Percentiles rank a stretch among this genome's conserved stretches.
Evolutionary conservation across 2,113 vertebrate species (phyloP).

Genomic region (Pagrus major): DNA sequence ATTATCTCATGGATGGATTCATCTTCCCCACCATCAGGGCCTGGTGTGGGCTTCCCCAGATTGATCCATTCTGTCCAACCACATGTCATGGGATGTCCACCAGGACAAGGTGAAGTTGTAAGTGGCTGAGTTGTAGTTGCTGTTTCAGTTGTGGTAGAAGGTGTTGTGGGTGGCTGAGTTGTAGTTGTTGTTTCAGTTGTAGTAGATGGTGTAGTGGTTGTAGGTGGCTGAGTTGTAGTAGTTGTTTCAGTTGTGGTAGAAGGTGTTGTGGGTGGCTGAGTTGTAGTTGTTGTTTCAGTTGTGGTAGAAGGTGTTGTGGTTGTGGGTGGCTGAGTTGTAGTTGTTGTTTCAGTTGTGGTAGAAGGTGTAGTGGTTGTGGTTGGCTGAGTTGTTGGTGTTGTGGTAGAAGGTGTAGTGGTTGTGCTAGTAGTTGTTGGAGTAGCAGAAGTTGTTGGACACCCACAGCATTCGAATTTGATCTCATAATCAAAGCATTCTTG

Average conservation of each 20-base stretch:
- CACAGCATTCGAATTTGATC: constrained; percentile 65
- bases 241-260: not conserved
- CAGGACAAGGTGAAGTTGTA: not conserved
- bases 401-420: no score
- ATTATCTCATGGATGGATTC: constrained; percentile 39
- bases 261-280: not conserved
- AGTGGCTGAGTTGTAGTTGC: accelerated
- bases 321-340: not conserved
- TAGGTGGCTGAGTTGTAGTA: not conserved
- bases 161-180: no score
- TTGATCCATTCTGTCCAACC: constrained; percentile 45
- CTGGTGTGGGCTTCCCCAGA: constrained; percentile 46
- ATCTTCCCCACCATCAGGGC: constrained; percentile 52
- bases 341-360: not conserved
- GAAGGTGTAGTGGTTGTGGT: not conserved
- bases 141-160: not conserved
- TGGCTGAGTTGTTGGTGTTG: no score
- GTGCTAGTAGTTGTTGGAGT: no score
- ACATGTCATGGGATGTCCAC: constrained; percentile 1
- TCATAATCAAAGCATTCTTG: constrained; percentile 75
- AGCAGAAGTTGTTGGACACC: not conserved
- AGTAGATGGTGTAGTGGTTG: not conserved
- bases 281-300: not conserved
- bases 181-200: constrained; percentile 6
- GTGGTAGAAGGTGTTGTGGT: not conserved